Conservation (phyloP, 1,140 invertebrate species). For the Calliphora vicina region DNA sequence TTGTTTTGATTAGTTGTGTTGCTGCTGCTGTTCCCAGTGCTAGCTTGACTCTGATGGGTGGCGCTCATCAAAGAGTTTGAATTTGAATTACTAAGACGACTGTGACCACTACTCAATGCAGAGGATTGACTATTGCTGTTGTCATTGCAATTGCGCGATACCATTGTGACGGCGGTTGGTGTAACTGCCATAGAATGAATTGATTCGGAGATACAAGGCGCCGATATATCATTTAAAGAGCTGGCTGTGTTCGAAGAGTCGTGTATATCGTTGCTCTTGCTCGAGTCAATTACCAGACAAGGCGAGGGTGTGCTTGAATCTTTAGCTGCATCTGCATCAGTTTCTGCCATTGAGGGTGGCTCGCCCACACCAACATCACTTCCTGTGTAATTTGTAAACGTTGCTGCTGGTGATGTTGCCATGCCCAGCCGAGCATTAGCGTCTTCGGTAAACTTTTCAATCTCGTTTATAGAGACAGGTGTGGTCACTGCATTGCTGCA, state of each 20-base stretch:
- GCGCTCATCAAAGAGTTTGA: conserved; percentile 45
- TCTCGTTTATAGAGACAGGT: conserved; percentile 32
- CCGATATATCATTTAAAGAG: conserved; percentile 47
- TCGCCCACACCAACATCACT: neutral
- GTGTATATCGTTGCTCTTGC: conserved; percentile 57
- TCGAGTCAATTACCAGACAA: conserved; percentile 56
- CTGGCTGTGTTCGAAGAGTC: conserved; percentile 50
- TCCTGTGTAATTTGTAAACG: neutral
- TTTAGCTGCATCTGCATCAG: conserved; percentile 43
- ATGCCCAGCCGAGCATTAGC: conserved; percentile 29
- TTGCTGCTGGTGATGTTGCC: neutral
- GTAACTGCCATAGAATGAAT: conserved; percentile 5
- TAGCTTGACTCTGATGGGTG: neutral
- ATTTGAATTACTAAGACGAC: conserved; percentile 42
- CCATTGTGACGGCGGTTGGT: neutral
- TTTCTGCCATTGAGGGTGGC: neutral
- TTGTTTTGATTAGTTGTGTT: conserved; percentile 45
- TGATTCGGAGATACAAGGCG: conserved; percentile 19
- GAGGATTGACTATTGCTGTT: conserved; percentile 30
- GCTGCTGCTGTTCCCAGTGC: conserved; percentile 38
- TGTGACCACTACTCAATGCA: conserved; percentile 23
- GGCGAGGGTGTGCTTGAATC: conserved; percentile 57
- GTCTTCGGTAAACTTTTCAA: conserved; percentile 24
- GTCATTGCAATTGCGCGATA: conserved; percentile 26
- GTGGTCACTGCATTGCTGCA: conserved; percentile 40